Conservation (phyloP, 2,888 invertebrate genomes). For the Dryobotodes eremita region DNA sequence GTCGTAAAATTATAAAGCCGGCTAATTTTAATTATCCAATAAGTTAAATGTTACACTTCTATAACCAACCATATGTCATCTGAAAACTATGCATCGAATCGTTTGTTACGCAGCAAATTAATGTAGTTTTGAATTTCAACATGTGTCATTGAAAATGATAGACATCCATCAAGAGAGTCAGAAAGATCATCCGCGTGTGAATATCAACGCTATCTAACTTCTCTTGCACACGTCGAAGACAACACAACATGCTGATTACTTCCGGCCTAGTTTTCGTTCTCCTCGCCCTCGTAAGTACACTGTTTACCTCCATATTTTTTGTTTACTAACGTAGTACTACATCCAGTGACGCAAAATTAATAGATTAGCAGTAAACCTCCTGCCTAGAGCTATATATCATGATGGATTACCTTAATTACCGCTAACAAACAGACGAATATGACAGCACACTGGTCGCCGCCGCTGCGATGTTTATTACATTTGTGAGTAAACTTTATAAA, state of each 20-base stretch:
- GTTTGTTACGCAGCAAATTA: slow-evolving; percentile 50
- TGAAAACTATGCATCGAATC: slow-evolving; percentile 57
- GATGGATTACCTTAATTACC: slow-evolving; percentile 67
- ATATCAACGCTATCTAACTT: slow-evolving; percentile 72
- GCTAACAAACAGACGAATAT: slow-evolving; percentile 57
- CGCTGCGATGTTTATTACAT: slow-evolving; percentile 71
- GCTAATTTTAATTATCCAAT: slow-evolving; percentile 55
- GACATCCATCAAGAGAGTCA: slow-evolving; percentile 66
- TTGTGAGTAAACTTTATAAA: slow-evolving; percentile 75
- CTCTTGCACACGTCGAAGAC: slow-evolving; percentile 71
- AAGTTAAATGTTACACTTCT: slow-evolving; percentile 24
- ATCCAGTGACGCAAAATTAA: slow-evolving; percentile 53
- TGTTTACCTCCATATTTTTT: slow-evolving; percentile 66
- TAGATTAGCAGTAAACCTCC: slow-evolving; percentile 47
- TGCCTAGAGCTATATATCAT: slow-evolving; percentile 52
- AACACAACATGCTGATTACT: slow-evolving; percentile 74
- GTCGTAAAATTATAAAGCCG: slow-evolving; percentile 43
- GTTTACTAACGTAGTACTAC: slow-evolving; percentile 42
- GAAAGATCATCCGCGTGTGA: slow-evolving; percentile 71
- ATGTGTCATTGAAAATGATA: slow-evolving; percentile 67
- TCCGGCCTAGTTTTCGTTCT: slow-evolving; percentile 78
- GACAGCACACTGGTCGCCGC: slow-evolving; percentile 62
- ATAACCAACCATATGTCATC: slow-evolving; percentile 43
- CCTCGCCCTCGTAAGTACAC: slow-evolving; percentile 79
- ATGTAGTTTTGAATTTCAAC: slow-evolving; percentile 64